Evolutionary conservation across 2,113 vertebrate genomes (phyloP).

Genomic region (Cheirogaleus medius): DNA sequence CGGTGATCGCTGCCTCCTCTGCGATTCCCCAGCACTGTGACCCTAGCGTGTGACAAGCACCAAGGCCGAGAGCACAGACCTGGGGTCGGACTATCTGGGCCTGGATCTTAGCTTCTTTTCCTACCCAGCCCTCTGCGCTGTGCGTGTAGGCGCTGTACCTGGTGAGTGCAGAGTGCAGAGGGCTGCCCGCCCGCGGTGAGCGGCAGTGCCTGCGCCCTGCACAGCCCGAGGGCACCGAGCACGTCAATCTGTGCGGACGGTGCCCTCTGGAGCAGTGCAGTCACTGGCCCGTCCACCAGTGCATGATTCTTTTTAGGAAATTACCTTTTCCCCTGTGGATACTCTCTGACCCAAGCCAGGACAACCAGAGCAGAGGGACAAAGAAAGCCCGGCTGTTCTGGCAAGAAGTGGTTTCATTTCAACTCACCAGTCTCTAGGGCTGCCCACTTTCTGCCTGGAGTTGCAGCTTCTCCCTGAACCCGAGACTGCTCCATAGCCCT

Average conservation of each 20-base stretch:
- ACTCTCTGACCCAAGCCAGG: background rate
- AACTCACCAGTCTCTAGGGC: background rate
- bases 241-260: background rate
- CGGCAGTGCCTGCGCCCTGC: background rate
- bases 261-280: background rate
- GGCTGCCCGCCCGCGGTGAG: background rate
- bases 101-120: background rate
- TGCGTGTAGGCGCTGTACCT: background rate
- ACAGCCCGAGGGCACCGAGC: background rate
- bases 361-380: background rate
- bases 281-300: background rate
- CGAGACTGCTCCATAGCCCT: background rate
- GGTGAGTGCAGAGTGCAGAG: background rate
- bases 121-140: background rate
- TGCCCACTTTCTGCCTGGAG: background rate
- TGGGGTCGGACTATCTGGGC: background rate
- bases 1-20: background rate
- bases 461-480: background rate
- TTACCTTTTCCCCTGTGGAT: background rate
- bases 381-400: background rate
- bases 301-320: background rate
- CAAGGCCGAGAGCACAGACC: background rate
- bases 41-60: no score
- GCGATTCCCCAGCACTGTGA: background rate
- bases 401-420: background rate